A percentile compares a stretch with the other conserved stretches of the same genome.
Evolutionary conservation across 2,888 invertebrate genomes (phyloP).

Genomic region (Nebria salina): DNA sequence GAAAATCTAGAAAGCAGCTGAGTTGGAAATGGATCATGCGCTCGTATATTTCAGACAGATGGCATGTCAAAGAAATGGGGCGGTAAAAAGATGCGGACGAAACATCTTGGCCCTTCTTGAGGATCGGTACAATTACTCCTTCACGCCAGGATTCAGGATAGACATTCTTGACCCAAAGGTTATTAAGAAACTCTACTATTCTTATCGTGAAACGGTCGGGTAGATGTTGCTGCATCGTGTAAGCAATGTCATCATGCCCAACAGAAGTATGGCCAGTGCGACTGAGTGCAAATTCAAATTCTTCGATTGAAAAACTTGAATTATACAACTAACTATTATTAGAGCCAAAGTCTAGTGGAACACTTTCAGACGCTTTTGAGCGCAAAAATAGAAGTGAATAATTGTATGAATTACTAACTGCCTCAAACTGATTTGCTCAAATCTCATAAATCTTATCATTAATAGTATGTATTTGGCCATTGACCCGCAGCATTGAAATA

Average conservation of each 20-base stretch:
- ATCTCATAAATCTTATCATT: background rate
- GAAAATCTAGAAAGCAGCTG: background rate
- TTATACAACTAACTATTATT: background rate
- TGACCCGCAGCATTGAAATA: background rate
- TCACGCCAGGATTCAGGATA: constrained; percentile 12
- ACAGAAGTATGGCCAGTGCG: constrained; percentile 1
- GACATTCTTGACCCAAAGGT: background rate
- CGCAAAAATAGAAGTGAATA: background rate
- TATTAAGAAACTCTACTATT: no score
- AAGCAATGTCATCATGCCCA: constrained; percentile 13
- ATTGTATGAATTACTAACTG: background rate
- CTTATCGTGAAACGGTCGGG: no score
- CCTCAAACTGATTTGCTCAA: background rate
- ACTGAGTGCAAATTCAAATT: no score
- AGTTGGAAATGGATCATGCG: constrained; percentile 25
- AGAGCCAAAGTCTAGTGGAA: background rate
- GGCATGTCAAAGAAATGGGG: constrained; percentile 20
- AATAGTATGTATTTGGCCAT: background rate
- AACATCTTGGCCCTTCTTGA: background rate
- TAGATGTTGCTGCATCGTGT: constrained; percentile 2
- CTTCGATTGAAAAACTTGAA: background rate
- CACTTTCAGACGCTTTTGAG: background rate
- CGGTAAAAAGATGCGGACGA: constrained; percentile 7
- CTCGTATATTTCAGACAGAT: constrained; percentile 16
- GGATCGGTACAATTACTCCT: constrained; percentile 8